Conservation (phyloP, 1,140 invertebrate genomes). For the Zaprionus camerounensis region DNA sequence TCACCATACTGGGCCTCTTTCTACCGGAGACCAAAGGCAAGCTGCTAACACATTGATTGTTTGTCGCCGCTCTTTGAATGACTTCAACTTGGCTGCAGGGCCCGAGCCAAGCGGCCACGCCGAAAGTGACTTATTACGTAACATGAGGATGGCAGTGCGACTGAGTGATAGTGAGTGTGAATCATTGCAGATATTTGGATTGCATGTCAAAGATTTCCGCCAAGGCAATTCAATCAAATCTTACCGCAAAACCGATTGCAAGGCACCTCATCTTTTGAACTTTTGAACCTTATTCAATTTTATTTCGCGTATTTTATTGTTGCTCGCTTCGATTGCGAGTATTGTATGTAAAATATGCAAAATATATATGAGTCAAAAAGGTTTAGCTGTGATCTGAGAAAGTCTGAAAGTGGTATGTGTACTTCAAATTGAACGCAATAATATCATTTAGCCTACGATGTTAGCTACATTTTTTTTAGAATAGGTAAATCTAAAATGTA, state of each 20-base stretch:
- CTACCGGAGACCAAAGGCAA: slow-evolving; percentile 77
- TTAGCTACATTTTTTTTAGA: neutral
- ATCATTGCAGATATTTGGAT: slow-evolving; percentile 25
- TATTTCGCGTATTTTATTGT: slow-evolving; percentile 32
- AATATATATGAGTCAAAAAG: slow-evolving; percentile 28
- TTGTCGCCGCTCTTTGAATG: slow-evolving; percentile 26
- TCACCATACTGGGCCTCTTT: slow-evolving; percentile 66
- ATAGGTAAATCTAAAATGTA: neutral
- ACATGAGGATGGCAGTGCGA: slow-evolving; percentile 19
- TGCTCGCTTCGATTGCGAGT: neutral
- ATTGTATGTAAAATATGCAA: slow-evolving; percentile 5
- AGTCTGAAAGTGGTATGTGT: slow-evolving; percentile 42
- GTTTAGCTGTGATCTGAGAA: slow-evolving; percentile 57
- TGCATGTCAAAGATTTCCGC: slow-evolving; percentile 17
- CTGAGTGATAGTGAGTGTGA: slow-evolving; percentile 17
- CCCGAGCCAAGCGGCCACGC: slow-evolving; percentile 45
- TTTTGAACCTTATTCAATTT: slow-evolving; percentile 75
- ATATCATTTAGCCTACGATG: slow-evolving; percentile 13
- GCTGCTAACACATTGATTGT: slow-evolving; percentile 64
- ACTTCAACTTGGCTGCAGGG: slow-evolving; percentile 39
- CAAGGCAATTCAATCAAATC: slow-evolving; percentile 46
- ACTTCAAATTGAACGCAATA: slow-evolving; percentile 26
- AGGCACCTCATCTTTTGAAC: slow-evolving; percentile 70
- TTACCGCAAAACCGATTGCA: slow-evolving; percentile 42
- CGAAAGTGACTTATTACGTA: slow-evolving; percentile 62